These are phyloP conservation scores for Stictocephala bisonia DNA, from an alignment of 2,888 invertebrate species.

Conservation along the genomic window DNA sequence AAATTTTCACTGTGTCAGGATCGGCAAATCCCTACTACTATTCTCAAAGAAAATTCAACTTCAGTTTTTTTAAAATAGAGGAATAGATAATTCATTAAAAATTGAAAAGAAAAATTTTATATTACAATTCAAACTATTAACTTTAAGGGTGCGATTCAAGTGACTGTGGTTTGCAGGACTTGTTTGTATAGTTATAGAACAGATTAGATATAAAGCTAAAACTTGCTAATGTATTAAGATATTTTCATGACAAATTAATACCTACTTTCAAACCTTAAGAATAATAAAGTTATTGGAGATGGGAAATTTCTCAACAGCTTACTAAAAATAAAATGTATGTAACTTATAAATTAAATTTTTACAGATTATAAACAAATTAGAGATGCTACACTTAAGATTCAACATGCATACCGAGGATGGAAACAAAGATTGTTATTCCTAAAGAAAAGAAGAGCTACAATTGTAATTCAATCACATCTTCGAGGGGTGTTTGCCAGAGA, in stretches of 20 bases:
- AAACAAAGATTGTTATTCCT: constrained; percentile 84
- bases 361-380: constrained; percentile 75
- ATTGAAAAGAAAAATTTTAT: not conserved
- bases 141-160: too few relatives aligned
- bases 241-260: not conserved
- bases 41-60: too few relatives aligned
- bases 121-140: not conserved
- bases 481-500: constrained; percentile 92
- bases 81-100: too few relatives aligned
- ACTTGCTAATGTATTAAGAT: too few relatives aligned
- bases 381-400: constrained; percentile 78
- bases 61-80: too few relatives aligned
- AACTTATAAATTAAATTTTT: constrained; percentile 27
- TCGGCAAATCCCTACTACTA: too few relatives aligned
- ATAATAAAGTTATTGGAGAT: not conserved
- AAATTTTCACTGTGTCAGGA: too few relatives aligned
- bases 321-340: not conserved
- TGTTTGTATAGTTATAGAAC: too few relatives aligned
- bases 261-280: not conserved
- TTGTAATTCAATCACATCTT: constrained; percentile 87
- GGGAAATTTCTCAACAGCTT: not conserved
- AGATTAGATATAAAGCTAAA: too few relatives aligned
- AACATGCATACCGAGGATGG: constrained; percentile 87
- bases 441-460: constrained; percentile 81
- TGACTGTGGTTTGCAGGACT: too few relatives aligned